These are phyloP conservation scores for Lasioglossum villosulum DNA, from an alignment of 2,888 invertebrate species.

Conservation along the genomic window DNA sequence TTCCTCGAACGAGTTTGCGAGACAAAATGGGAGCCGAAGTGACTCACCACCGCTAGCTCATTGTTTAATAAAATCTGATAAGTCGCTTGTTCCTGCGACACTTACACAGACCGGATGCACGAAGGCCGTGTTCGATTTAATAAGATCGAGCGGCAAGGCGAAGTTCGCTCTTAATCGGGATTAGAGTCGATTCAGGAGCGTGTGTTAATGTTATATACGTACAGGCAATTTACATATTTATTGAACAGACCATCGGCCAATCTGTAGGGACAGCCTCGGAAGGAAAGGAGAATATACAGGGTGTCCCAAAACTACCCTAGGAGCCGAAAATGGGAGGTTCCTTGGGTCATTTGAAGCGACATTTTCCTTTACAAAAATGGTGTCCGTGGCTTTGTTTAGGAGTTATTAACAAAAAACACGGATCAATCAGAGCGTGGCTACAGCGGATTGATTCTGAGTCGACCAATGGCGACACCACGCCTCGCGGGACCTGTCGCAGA, in stretches of 20 bases:
- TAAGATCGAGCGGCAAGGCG: constrained; percentile 42
- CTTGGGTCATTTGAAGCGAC: no score
- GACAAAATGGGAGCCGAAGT: constrained; percentile 7
- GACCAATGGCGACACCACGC: no score
- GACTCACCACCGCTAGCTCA: constrained; percentile 3
- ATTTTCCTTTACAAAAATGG: no score
- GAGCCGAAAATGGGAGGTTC: no score
- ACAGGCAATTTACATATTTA: constrained; percentile 8
- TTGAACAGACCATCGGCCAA: background rate
- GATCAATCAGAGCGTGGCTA: no score
- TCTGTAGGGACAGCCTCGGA: background rate
- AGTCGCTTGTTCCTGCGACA: constrained; percentile 30
- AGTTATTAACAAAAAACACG: no score
- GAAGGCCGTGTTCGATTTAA: constrained; percentile 46
- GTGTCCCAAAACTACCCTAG: no score
- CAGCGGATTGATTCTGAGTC: no score
- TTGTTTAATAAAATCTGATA: constrained; percentile 35
- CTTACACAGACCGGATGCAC: constrained; percentile 25
- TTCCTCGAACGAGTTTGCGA: constrained; percentile 3
- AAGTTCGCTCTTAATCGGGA: constrained; percentile 54
- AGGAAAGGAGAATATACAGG: no score
- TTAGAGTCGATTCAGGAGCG: constrained; percentile 48
- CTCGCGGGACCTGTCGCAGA: no score
- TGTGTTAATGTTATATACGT: constrained; percentile 5
- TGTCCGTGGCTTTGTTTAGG: no score